Conservation (phyloP, 2,888 invertebrate species). For the Troilus luridus region DNA sequence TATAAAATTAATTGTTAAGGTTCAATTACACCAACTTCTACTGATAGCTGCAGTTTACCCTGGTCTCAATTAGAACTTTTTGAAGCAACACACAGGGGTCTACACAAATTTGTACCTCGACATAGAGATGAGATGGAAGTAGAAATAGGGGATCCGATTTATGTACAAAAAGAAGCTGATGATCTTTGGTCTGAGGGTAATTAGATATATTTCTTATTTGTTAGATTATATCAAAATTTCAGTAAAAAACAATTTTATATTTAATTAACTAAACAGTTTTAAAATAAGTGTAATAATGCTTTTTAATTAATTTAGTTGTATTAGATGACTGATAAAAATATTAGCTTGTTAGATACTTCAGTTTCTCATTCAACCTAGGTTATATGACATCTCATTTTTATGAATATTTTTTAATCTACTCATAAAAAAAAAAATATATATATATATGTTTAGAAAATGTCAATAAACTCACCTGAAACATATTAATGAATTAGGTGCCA, state of each 20-base stretch:
- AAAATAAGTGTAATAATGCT: too few species aligned
- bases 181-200: slow-evolving; percentile 98
- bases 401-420: too few species aligned
- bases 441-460: too few species aligned
- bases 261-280: neutral
- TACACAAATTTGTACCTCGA: slow-evolving; percentile 95
- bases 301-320: too few species aligned
- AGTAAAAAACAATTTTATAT: neutral
- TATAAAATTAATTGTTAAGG: slow-evolving; percentile 59
- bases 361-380: too few species aligned
- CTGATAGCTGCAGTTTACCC: slow-evolving; percentile 73
- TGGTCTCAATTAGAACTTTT: slow-evolving; percentile 87
- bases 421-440: too few species aligned
- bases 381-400: too few species aligned
- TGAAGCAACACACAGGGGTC: slow-evolving; percentile 94
- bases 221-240: neutral
- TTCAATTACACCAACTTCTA: slow-evolving; percentile 65
- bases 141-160: slow-evolving; percentile 97
- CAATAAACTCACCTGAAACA: too few species aligned
- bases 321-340: too few species aligned
- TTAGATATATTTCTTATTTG: slow-evolving; percentile 54
- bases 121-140: slow-evolving; percentile 96
- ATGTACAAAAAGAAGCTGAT: slow-evolving; percentile 96
- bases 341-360: too few species aligned
- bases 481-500: too few species aligned